Evolutionary conservation across 2,888 invertebrate species (phyloP), one percentile per base, ranked within the genome.

Genomic region (Napeogenes inachia): DNA sequence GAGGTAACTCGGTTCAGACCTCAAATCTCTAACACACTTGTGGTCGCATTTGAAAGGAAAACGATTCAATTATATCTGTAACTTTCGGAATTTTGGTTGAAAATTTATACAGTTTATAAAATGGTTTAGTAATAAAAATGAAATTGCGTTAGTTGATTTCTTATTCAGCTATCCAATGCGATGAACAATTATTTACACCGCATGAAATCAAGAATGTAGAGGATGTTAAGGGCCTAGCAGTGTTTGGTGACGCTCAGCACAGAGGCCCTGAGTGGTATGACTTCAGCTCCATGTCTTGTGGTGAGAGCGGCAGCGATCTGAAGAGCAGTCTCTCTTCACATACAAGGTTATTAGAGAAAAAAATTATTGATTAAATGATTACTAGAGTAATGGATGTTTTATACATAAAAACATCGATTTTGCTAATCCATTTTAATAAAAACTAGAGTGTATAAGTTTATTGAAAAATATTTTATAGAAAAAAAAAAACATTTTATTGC

Each of bases 201-300:
- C 50, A 60, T 8, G 50, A 42, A 2, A 57, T 64, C n/a, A 63
- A 59, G 2, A 68, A 64, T 55, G 73, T 74, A 1, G 65, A 80
- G 0, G 67, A 81, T 0, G 50, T 81, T 12, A 62, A 70, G 0
- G 70, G 80, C 13, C 57, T 81, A 2, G 84, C 77, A 0, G 71
- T 59, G 0, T 80, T 81, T 54, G 67, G 73, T 0, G 86, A 85
- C 38, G 85, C 81, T 0, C 69, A 81, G 50, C 82, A 86, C 61
- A 71, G 85, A 2, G 86, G 85, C 0, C 76, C 77, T 0, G 62
- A 66, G 38, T 87, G 84, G 82, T 78, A 81, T 56, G 74, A 78
- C 63, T 63, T 68, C 54, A 61, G 59, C 13, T 63, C 73, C 0
- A 64, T 65, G 0, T 67, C 68, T 0, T 64, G 72, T 0, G 56